A percentile compares a stretch with the other conserved stretches of the same genome.
Evolutionary conservation across 2,888 invertebrate species (phyloP).

Genomic region (Drosophila ustulata): DNA sequence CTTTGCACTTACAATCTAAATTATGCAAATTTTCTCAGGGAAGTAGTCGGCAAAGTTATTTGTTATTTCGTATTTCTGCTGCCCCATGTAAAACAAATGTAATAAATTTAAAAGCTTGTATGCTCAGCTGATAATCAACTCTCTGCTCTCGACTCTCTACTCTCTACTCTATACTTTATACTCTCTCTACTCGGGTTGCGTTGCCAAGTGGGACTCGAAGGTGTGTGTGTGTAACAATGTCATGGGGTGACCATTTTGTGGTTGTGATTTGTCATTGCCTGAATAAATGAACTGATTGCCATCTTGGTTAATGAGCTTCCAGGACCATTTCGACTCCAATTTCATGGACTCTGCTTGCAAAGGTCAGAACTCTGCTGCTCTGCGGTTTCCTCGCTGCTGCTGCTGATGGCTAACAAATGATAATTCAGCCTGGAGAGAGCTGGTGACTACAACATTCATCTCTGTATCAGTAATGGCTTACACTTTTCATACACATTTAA

Average conservation of each 20-base stretch:
- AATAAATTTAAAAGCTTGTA: slow-evolving; percentile 75
- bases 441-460: background rate
- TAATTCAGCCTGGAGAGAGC: slow-evolving; percentile 6
- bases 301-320: slow-evolving; percentile 49
- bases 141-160: slow-evolving; percentile 8
- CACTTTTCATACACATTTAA: slow-evolving; percentile 1
- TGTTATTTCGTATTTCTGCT: slow-evolving; percentile 18
- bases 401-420: slow-evolving; percentile 11
- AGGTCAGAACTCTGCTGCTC: background rate
- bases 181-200: slow-evolving; percentile 22
- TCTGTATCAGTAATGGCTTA: background rate
- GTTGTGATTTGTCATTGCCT: slow-evolving; percentile 49
- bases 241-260: slow-evolving; percentile 34
- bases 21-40: slow-evolving; percentile 69
- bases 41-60: slow-evolving; percentile 68
- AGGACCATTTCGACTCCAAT: slow-evolving; percentile 35
- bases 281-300: slow-evolving; percentile 47
- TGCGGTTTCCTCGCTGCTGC: slow-evolving; percentile 7
- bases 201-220: background rate
- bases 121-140: slow-evolving; percentile 62
- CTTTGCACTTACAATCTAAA: slow-evolving; percentile 66
- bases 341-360: slow-evolving; percentile 39
- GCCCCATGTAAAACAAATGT: slow-evolving; percentile 66
- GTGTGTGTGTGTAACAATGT: slow-evolving; percentile 6
- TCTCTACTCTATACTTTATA: slow-evolving; percentile 10